phyloP scores from a whole-genome alignment of 2,888 invertebrate species.

The Dromius quadrimaculatus region DNA sequence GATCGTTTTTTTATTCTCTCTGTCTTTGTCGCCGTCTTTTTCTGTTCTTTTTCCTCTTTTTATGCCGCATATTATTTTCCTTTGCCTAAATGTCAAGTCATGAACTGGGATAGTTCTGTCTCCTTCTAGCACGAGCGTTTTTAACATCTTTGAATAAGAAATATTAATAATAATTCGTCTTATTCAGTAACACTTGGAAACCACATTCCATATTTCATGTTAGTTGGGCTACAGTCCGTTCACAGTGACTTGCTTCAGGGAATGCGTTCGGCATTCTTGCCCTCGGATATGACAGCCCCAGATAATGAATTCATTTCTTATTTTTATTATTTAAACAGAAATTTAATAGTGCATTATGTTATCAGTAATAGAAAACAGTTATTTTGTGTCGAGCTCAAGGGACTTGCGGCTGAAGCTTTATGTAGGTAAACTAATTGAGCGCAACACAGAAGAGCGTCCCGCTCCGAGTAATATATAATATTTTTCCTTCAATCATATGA shows the following conservation, averaged over 20 bases:
- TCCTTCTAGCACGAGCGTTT: constrained; percentile 34
- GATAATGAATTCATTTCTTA: no score
- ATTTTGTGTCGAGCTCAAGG: no score
- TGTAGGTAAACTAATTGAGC: no score
- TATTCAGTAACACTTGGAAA: constrained; percentile 49
- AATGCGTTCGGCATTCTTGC: constrained; percentile 9
- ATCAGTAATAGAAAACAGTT: no score
- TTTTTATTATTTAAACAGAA: no score
- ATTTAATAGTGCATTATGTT: no score
- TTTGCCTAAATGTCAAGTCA: constrained; percentile 49
- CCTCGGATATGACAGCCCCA: no score
- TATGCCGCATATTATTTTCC: constrained; percentile 41
- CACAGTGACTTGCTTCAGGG: neutral
- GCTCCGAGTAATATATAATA: no score
- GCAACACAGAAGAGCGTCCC: no score
- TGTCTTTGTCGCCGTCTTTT: constrained; percentile 38
- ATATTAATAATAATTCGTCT: constrained; percentile 52
- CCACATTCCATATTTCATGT: constrained; percentile 51
- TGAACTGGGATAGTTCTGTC: constrained; percentile 15
- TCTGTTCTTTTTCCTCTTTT: constrained; percentile 34
- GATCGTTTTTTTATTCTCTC: constrained; percentile 37
- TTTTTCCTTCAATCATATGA: no score
- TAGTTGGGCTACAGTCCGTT: constrained; percentile 10
- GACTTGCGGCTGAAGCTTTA: no score
- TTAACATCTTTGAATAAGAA: constrained; percentile 51